A percentile compares a stretch with the other conserved stretches of the same genome.
These are phyloP conservation scores for Balaenoptera acutorostrata DNA, from an alignment of 2,113 vertebrate species.

Conservation along the genomic window DNA sequence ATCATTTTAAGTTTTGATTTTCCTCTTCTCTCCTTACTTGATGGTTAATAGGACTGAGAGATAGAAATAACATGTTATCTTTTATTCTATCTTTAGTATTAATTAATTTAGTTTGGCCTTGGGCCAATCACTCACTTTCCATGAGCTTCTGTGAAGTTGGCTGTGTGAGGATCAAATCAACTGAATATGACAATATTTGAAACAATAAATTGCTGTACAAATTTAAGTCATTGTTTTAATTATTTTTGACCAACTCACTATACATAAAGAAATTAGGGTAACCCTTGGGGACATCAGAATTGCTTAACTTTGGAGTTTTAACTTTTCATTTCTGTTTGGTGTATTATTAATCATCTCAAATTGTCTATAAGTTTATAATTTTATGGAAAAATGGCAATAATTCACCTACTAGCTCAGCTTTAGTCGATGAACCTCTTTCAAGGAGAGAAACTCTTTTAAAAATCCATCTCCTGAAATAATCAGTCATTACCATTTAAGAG, in stretches of 20 bases:
- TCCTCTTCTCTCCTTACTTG: background rate
- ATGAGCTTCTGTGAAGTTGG: background rate
- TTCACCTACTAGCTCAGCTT: background rate
- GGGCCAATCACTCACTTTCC: background rate
- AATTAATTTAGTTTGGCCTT: background rate
- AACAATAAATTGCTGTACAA: background rate
- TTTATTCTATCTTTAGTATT: background rate
- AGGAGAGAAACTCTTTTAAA: background rate
- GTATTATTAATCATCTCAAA: background rate
- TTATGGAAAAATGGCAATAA: background rate
- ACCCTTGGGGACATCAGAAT: background rate
- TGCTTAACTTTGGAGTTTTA: conserved; percentile 6
- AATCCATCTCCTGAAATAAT: background rate
- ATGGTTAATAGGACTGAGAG: background rate
- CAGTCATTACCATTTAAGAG: background rate
- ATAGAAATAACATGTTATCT: background rate
- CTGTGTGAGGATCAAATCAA: background rate
- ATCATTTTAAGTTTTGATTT: conserved; percentile 9
- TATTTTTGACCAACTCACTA: background rate
- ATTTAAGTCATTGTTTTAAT: background rate
- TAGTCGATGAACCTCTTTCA: background rate
- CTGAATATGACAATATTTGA: background rate
- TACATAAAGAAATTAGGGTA: background rate
- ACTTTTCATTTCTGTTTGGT: background rate
- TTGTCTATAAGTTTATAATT: background rate